Evolutionary conservation across 1,140 invertebrate species (phyloP).

Genomic region (Anoplolepis gracilipes): DNA sequence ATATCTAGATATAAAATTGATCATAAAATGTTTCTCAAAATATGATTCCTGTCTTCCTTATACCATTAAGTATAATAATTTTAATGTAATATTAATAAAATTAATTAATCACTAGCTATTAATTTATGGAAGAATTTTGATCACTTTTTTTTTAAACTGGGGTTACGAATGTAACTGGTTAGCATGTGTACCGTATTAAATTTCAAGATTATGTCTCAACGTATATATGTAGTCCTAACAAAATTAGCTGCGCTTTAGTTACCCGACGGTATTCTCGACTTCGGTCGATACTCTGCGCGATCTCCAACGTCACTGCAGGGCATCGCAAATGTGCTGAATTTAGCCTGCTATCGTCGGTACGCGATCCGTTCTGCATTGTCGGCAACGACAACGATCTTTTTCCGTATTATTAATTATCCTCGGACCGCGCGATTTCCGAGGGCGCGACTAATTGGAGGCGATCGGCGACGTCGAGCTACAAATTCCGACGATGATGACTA

Average conservation of each 20-base stretch:
- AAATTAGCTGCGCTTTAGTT: slow-evolving; percentile 26
- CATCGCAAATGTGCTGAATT: slow-evolving; percentile 45
- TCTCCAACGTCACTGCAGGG: slow-evolving; percentile 12
- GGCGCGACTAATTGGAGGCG: slow-evolving; percentile 49
- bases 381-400: slow-evolving; percentile 45
- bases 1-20: neutral
- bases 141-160: neutral
- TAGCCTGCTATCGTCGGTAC: slow-evolving; percentile 39
- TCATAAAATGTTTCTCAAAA: neutral
- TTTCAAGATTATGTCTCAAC: neutral
- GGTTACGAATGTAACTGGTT: too few relatives aligned
- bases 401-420: slow-evolving; percentile 54
- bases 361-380: slow-evolving; percentile 54
- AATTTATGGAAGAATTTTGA: neutral
- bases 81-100: slow-evolving; percentile 6
- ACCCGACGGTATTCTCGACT: slow-evolving; percentile 38
- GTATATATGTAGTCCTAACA: neutral
- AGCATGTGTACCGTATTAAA: neutral
- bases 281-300: slow-evolving; percentile 37
- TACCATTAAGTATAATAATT: neutral
- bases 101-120: neutral
- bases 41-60: neutral
- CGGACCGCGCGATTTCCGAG: slow-evolving; percentile 37
- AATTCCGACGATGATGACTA: slow-evolving; percentile 55
- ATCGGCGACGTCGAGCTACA: slow-evolving; percentile 48